phyloP scores from a whole-genome alignment of 2,888 invertebrate genomes.

The Erannis defoliaria region DNA sequence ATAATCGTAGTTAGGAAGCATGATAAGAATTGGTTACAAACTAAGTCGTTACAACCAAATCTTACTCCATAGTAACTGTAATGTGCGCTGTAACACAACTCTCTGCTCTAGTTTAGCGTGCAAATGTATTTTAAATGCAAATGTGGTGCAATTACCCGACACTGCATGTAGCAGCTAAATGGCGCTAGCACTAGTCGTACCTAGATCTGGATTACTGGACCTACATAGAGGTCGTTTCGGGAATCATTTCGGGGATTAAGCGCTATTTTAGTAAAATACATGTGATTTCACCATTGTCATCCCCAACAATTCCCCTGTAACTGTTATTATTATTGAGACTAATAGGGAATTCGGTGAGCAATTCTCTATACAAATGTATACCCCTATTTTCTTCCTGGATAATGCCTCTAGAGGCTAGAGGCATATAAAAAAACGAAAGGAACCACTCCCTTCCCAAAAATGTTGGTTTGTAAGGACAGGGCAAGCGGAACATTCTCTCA shows the following conservation, averaged over 20 bases:
- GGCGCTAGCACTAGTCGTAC: constrained; percentile 17
- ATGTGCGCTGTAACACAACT: neutral
- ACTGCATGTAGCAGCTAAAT: constrained; percentile 25
- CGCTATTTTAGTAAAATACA: neutral
- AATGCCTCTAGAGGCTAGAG: too few relatives aligned
- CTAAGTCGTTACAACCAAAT: neutral
- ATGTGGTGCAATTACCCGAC: constrained; percentile 39
- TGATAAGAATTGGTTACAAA: neutral
- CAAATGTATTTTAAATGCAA: constrained; percentile 37
- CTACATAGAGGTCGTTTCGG: neutral
- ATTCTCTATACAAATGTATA: too few relatives aligned
- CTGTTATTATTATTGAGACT: too few relatives aligned
- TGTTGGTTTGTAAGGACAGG: too few relatives aligned
- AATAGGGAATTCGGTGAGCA: too few relatives aligned
- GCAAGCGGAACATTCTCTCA: too few relatives aligned
- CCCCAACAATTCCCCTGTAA: too few relatives aligned
- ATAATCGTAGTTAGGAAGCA: too few relatives aligned
- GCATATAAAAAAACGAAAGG: too few relatives aligned
- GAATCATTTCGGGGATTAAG: too few relatives aligned
- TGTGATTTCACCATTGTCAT: neutral
- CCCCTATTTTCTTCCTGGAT: too few relatives aligned
- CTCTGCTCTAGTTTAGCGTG: constrained; percentile 15
- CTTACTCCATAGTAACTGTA: neutral
- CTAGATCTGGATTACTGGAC: constrained; percentile 12
- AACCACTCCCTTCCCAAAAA: too few relatives aligned